Evolutionary conservation across 2,888 invertebrate genomes (phyloP), one percentile per base, ranked within the genome.

Genomic region (Ramazzottius varieornatus): DNA sequence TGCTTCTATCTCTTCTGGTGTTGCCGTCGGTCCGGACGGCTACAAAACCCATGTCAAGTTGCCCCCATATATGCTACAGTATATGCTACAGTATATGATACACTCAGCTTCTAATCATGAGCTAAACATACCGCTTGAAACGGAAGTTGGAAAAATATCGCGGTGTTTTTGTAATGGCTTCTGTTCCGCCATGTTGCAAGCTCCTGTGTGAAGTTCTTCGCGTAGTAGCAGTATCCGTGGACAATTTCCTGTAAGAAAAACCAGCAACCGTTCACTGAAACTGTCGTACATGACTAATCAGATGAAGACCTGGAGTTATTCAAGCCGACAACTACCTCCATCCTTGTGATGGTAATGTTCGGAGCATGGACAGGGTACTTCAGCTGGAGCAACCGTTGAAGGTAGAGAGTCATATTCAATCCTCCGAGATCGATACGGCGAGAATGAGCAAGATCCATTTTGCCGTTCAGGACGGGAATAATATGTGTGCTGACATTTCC

Each of bases 291-390:
- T n/a, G n/a, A 40, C 40, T 20, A 40, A 20, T 40, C 40, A 40
- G 40, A 40, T 13, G 8, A 40, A 13, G 40, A 20, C n/a, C n/a
- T n/a, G n/a, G n/a, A n/a, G n/a, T n/a, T n/a, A n/a, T n/a, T n/a
- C n/a, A n/a, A n/a, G n/a, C n/a, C n/a, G n/a, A n/a, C n/a, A n/a
- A n/a, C n/a, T n/a, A 82, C 82, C 78, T 93, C 92, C 46, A 86
- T 84, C 68, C 91, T 81, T 67, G 86, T 87, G 69, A 86, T 82
- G 0, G 89, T 88, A 68, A 93, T 85, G 0, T 88, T 84, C 73
- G 86, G 86, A 0, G 87, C 82, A 77, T 92, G 92, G 0, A 86
- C 86, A 0, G 93, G 91, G 76, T 92, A 92, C 74, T 92, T 92
- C 46, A 93, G 80, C 76, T 93, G 92, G 46, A 93, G 79, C 64